Percentiles rank a stretch among this genome's conserved stretches.
Evolutionary conservation across 2,888 invertebrate genomes (phyloP).

Genomic region (Siphonodentalium dalli): DNA sequence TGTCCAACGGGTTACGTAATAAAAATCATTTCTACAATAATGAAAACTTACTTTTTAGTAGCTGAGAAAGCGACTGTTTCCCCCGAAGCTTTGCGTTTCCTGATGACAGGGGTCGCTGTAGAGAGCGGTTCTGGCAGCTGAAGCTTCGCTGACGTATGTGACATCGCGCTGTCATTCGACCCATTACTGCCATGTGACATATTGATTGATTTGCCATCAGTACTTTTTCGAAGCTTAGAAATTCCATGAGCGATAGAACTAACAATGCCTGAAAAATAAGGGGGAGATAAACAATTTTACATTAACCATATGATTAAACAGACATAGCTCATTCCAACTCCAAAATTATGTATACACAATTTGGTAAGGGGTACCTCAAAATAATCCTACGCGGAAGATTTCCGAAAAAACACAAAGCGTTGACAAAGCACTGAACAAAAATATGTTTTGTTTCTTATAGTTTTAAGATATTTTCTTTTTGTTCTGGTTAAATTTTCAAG

Average conservation of each 20-base stretch:
- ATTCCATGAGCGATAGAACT: conserved; percentile 57
- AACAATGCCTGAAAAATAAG: conserved; percentile 46
- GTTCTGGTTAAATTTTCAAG: too few species aligned
- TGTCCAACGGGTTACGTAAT: too few species aligned
- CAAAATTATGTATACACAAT: too few species aligned
- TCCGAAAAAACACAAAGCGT: too few species aligned
- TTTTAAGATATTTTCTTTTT: too few species aligned
- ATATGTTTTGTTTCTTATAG: too few species aligned
- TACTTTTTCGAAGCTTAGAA: conserved; percentile 53
- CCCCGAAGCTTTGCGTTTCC: conserved; percentile 45
- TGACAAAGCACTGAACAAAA: too few species aligned
- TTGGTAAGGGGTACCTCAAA: too few species aligned
- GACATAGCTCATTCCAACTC: not conserved
- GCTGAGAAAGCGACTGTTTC: conserved; percentile 52
- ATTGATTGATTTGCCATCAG: conserved; percentile 42
- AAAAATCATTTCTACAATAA: too few species aligned
- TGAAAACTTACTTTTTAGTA: conserved; percentile 48
- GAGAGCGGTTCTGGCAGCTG: conserved; percentile 6
- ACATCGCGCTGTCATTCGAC: conserved; percentile 31
- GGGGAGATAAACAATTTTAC: not conserved
- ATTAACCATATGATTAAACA: not conserved
- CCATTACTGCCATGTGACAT: conserved; percentile 33
- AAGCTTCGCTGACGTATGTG: conserved; percentile 14
- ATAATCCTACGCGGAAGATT: too few species aligned
- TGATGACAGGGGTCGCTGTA: conserved; percentile 46